These are phyloP conservation scores for Mirounga angustirostris DNA, from an alignment of 2,113 vertebrate genomes.

Conservation along the genomic window DNA sequence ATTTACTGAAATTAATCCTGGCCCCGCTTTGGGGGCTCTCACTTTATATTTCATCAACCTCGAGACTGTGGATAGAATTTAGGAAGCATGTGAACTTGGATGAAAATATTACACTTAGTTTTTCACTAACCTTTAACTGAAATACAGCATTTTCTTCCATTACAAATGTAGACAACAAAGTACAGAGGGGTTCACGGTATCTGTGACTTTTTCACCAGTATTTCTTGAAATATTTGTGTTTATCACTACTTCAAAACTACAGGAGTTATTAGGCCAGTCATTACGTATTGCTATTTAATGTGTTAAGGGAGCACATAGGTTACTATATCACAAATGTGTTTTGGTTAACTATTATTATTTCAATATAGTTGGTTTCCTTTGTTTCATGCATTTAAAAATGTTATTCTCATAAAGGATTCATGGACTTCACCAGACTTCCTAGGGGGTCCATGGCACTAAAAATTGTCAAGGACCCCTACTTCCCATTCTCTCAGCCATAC, in stretches of 20 bases:
- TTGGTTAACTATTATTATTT: slow-evolving; percentile 37
- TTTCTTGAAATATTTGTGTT: slow-evolving; percentile 35
- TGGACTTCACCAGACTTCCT: not conserved
- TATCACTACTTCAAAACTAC: slow-evolving; percentile 23
- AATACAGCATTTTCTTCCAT: slow-evolving; percentile 52
- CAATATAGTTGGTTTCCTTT: slow-evolving; percentile 48
- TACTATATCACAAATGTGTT: slow-evolving; percentile 1
- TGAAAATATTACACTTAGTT: not conserved
- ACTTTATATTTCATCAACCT: not conserved
- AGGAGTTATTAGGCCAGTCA: not conserved
- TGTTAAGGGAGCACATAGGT: not conserved
- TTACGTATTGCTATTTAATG: not conserved
- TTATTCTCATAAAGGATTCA: not conserved
- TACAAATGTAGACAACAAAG: not conserved
- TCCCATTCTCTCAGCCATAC: not conserved
- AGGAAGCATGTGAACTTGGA: slow-evolving; percentile 29
- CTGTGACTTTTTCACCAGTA: not conserved
- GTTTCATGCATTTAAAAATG: slow-evolving; percentile 38
- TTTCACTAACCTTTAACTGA: slow-evolving; percentile 20
- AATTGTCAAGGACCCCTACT: not conserved
- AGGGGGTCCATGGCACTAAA: not conserved
- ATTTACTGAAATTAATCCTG: slow-evolving; percentile 47
- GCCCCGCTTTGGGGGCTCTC: not conserved
- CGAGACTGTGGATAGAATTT: not conserved
- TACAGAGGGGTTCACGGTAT: not conserved